A percentile compares a stretch with the other conserved stretches of the same genome.
These are phyloP conservation scores for Hedya salicella DNA, from an alignment of 2,888 invertebrate species.

Conservation along the genomic window DNA sequence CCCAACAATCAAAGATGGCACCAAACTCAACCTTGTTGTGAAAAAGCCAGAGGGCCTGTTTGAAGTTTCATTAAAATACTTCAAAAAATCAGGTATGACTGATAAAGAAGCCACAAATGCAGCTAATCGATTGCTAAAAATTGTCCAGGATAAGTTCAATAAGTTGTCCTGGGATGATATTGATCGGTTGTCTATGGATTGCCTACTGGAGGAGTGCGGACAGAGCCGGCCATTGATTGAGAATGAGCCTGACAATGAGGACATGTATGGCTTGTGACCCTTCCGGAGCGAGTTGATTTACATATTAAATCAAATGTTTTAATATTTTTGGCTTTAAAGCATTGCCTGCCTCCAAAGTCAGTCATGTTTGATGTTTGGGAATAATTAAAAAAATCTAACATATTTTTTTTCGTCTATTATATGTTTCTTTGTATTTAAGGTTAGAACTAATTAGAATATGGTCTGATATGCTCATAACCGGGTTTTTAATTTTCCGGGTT, in stretches of 20 bases:
- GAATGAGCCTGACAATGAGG: slow-evolving; percentile 59
- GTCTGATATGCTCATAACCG: too few species aligned
- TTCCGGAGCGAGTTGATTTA: slow-evolving; percentile 37
- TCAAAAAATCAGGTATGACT: slow-evolving; percentile 85
- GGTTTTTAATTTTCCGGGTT: too few species aligned
- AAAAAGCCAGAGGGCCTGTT: slow-evolving; percentile 88
- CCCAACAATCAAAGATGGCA: slow-evolving; percentile 89
- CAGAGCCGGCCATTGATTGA: slow-evolving; percentile 51
- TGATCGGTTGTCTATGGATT: slow-evolving; percentile 80
- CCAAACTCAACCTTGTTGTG: slow-evolving; percentile 89
- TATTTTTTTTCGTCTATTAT: too few species aligned
- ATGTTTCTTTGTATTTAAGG: too few species aligned
- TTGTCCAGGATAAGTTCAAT: slow-evolving; percentile 80
- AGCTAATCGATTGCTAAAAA: slow-evolving; percentile 84
- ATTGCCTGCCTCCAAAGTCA: background rate
- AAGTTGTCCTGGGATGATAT: slow-evolving; percentile 86
- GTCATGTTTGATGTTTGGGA: background rate
- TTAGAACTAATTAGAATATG: too few species aligned
- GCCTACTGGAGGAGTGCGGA: slow-evolving; percentile 60
- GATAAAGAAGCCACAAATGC: slow-evolving; percentile 87
- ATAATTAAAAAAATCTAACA: too few species aligned
- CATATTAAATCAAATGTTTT: slow-evolving; percentile 36
- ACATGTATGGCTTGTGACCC: slow-evolving; percentile 61
- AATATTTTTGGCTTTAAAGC: slow-evolving; percentile 12
- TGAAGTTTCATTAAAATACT: slow-evolving; percentile 84